Evolutionary conservation across 2,888 invertebrate species (phyloP), one percentile per base, ranked within the genome.

Genomic region (Drosophila bunnanda): DNA sequence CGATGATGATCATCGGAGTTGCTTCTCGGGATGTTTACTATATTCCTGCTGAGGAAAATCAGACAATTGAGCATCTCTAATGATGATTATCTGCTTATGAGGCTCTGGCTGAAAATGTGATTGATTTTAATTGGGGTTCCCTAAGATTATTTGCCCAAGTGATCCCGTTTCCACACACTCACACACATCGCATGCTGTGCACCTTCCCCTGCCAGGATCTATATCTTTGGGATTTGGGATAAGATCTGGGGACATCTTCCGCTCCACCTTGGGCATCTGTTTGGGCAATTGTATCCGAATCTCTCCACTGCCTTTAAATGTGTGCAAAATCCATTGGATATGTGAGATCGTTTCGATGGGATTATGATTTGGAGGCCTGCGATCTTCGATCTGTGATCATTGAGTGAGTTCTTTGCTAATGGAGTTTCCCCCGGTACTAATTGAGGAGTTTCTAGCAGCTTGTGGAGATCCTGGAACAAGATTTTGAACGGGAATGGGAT

Each of bases 251-350:
- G 64, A 71, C 71, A 71, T 72, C 64, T 72, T 69, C 17, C 30
- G 53, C 22, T 57, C 20, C 41, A 12, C 20, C 20, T 17, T 25
- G 25, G 25, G 25, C 25, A 25, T 25, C 25, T 10, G 41, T 55
- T 78, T 46, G 71, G 61, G 67, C 58, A 55, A 58, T 50, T 50
- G 50, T 50, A 50, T 32, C 50, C 50, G 50, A 20, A 8, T 30
- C 53, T 65, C 55, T 62, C 12, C 53, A 46, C 22, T 13, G 4
- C 1, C 50, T 53, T 50, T 34, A 62, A 82, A 84, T 84, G 87
- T 84, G 83, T 87, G 83, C 83, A 55, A 84, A 84, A 84, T 84
- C 84, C 87, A 84, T 84, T 84, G 80, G 83, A 82, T 76, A 84
- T 87, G 83, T 87, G 77, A 78, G 87, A 84, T 87, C 70, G 74